These are phyloP conservation scores for Pardosa pseudoannulata DNA, from an alignment of 2,888 invertebrate species.

Conservation along the genomic window DNA sequence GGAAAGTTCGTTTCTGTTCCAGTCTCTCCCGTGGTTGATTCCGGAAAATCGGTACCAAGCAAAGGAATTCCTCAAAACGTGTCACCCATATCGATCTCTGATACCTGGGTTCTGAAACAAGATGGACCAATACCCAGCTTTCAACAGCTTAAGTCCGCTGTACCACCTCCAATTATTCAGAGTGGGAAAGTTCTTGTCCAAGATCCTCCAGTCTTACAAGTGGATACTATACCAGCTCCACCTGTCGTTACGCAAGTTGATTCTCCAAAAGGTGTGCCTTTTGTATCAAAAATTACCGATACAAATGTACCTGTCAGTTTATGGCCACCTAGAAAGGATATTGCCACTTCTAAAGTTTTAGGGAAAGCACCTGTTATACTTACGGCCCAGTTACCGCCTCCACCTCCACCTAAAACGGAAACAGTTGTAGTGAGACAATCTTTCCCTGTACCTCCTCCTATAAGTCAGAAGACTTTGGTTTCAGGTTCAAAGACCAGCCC, in stretches of 20 bases:
- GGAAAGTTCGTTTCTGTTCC: constrained; percentile 63
- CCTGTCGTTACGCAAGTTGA: constrained; percentile 3
- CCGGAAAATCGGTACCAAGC: constrained; percentile 21
- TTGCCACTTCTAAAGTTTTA: not conserved
- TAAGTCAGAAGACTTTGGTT: not conserved
- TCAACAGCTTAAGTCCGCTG: constrained; percentile 25
- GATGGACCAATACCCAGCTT: constrained; percentile 46
- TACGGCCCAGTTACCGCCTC: not conserved
- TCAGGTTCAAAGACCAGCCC: constrained; percentile 7
- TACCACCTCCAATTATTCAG: not conserved
- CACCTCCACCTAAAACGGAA: not conserved
- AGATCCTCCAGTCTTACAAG: not conserved
- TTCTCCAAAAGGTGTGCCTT: constrained; percentile 25
- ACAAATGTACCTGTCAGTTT: constrained; percentile 7
- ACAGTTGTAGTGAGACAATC: not conserved
- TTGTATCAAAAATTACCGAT: constrained; percentile 31
- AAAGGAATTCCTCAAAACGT: constrained; percentile 28
- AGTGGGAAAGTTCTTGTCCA: constrained; percentile 12
- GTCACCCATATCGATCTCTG: constrained; percentile 29
- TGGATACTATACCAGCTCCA: not conserved
- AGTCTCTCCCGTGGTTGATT: not conserved
- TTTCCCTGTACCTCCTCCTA: not conserved
- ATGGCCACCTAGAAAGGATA: constrained; percentile 33
- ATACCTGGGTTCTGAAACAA: constrained; percentile 56
- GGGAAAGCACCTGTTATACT: not conserved